These are phyloP conservation scores for Cheilosia pagana DNA, from an alignment of 2,888 invertebrate species.

Conservation along the genomic window DNA sequence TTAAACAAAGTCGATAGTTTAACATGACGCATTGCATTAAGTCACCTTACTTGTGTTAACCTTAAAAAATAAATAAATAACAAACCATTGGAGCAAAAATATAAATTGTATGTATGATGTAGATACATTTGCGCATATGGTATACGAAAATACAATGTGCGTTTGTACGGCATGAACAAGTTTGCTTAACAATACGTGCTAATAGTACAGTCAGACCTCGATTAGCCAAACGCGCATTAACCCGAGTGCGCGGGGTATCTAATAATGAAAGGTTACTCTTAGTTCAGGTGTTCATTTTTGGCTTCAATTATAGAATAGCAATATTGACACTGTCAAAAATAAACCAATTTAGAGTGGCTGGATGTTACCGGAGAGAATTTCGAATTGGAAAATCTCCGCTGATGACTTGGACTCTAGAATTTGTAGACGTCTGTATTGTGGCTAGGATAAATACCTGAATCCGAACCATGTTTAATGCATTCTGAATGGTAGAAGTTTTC, in stretches of 20 bases:
- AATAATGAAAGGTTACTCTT: not conserved
- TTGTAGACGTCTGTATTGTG: too few species aligned
- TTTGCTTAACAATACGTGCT: slow-evolving; percentile 18
- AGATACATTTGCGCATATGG: too few species aligned
- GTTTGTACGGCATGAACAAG: not conserved
- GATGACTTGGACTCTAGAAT: too few species aligned
- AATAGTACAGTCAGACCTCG: slow-evolving; percentile 12
- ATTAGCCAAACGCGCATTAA: not conserved
- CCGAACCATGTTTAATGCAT: too few species aligned
- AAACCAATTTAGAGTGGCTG: too few species aligned
- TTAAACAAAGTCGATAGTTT: not conserved
- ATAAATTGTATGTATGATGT: too few species aligned
- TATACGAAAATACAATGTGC: too few species aligned
- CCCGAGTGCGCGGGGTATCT: not conserved
- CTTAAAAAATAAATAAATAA: slow-evolving; percentile 9
- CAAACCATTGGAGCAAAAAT: not conserved
- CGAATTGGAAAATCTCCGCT: too few species aligned
- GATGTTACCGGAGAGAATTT: too few species aligned
- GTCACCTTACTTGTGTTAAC: not conserved
- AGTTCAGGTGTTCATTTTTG: not conserved
- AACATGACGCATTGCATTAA: not conserved
- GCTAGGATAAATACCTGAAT: too few species aligned
- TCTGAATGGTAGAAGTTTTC: too few species aligned
- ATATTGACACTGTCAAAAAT: too few species aligned
- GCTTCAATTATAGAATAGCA: not conserved